Evolutionary conservation across 2,888 invertebrate species (phyloP), one percentile per base, ranked within the genome.

Genomic region (Ophonus ardosiacus): DNA sequence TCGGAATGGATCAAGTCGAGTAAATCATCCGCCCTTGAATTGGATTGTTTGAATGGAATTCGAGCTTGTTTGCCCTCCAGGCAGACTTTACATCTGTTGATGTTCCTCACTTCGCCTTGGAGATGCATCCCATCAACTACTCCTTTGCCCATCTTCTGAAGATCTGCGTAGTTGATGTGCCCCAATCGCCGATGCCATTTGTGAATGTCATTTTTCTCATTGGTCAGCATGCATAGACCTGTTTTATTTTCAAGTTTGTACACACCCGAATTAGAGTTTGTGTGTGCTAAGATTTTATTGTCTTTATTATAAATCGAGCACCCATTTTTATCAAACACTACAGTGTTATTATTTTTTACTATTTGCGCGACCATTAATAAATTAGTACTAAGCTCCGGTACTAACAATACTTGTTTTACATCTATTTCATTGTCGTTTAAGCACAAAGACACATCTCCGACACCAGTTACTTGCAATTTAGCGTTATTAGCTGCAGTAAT

Each of bases 1-100:
- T 90, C 90, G 4, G 89, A 84, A 82, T 90, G 90, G 1, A 91
- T 83, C 21, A 90, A 15, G 40, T 90, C 89, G 38, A 91, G 85
- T 40, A 87, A 10, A 56, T 86, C 81, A 31, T 59, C 87, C n/a
- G 88, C 86, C 57, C 86, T 85, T 15, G 85, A 84, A 15, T 85
- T 86, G 6, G 38, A 43, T 51, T 86, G 86, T 15, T 85, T 81
- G 76, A 88, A 89, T 5, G 88, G 86, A 57, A 56, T 7, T 68
- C 87, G 83, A 5, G 86, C 86, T 51, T 88, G 87, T 84, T 88
- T 89, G 7, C 88, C 88, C 78, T 88, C 85, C 7, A 87, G 84
- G 80, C 88, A 88, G n/a, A 87, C 51, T 80, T 86, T 84, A 6
- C 18, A 43, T 10, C 8, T 10, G n/a, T 59, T 74, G 21, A 74